Evolutionary conservation across 2,888 invertebrate species (phyloP), one percentile per base, ranked within the genome.

Genomic region (Camptogramma bilineatum): DNA sequence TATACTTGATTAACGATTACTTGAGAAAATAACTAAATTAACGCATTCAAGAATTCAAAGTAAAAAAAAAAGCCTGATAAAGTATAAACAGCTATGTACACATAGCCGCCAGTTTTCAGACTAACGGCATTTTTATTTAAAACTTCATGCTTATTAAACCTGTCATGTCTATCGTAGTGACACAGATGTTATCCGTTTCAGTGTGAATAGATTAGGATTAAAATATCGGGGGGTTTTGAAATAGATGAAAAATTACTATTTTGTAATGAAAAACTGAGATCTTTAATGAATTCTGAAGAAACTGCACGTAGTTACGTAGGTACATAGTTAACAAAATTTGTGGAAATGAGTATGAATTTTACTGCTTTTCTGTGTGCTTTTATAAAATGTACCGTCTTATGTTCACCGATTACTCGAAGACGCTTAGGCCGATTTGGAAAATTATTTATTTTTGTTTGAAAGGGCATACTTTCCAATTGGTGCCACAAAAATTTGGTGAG

Each of bases 141-240:
- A 68, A 63, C 72, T 81, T 82, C 83, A 85, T 77, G 83, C 75
- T 77, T 76, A 84, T 85, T 85, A 81, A 66, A 74, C 73, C 65
- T 81, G 81, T 81, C 83, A 74, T 71, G 66, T 70, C 65, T 56
- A 63, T 65, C 66, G 64, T 68, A 66, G 68, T 58, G 72, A 72
- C 72, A 72, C 62, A 70, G 64, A 68, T 68, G 68, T 70, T 72
- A 72, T 65, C 68, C 68, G 68, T 62, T 66, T 59, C 48, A 59
- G 62, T 58, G 62, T 66, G 62, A 58, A 66, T 58, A 62, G 66
- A 66, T 66, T 62, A 52, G 54, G 66, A 66, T 66, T 62, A 66
- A 66, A 66, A 66, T 62, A 55, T 66, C 62, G 21, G 42, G 50
- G 48, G 39, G 64, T 65, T 65, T 57, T 46, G 53, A 50, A 56